Conservation (phyloP, 2,797 vertebrate species). For the Limosa lapponica region DNA sequence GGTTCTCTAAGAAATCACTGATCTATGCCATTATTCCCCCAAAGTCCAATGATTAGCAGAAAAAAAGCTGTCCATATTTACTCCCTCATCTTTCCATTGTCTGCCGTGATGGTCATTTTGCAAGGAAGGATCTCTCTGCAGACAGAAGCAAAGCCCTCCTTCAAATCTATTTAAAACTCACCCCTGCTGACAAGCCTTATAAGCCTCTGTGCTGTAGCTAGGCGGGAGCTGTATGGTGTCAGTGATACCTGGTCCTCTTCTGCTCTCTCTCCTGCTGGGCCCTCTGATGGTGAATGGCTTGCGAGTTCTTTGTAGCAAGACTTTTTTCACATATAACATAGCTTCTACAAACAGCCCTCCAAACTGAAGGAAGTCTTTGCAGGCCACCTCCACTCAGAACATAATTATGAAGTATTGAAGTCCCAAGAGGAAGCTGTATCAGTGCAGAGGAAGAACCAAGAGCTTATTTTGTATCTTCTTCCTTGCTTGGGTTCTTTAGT, state of each 20-base stretch:
- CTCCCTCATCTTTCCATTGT: neutral
- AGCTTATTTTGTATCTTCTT: neutral
- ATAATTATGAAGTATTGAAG: neutral
- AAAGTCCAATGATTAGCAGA: neutral
- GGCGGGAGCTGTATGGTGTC: neutral
- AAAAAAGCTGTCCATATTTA: neutral
- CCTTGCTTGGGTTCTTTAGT: neutral
- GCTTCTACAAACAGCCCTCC: neutral
- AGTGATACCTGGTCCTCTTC: neutral
- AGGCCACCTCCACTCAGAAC: neutral
- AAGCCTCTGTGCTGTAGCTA: neutral
- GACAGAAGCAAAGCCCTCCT: neutral
- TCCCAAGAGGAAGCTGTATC: neutral
- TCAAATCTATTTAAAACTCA: neutral
- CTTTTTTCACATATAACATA: neutral
- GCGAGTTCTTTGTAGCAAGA: neutral
- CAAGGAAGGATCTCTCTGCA: neutral
- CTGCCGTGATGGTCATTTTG: neutral
- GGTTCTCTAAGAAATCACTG: neutral
- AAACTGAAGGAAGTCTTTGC: neutral
- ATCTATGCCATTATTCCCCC: neutral
- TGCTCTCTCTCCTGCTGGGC: neutral
- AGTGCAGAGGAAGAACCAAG: neutral
- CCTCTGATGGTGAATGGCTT: neutral
- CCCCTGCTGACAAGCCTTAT: neutral